Conservation (phyloP, 2,797 vertebrate genomes). For the Sylvia borin region DNA sequence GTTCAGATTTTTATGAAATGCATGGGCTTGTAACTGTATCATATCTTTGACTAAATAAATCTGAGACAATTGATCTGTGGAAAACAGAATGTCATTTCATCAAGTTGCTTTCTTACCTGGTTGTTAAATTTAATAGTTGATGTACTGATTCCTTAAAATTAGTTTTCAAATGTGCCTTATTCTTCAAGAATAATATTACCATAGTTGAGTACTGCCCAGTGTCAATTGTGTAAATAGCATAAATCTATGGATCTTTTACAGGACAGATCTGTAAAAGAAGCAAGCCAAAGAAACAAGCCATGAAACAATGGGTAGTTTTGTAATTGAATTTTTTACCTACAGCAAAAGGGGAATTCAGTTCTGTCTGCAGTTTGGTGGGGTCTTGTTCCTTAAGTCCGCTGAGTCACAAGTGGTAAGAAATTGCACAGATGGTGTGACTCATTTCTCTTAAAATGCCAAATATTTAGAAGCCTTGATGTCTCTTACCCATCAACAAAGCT, state of each 20-base stretch:
- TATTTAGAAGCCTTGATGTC: not conserved
- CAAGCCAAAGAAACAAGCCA: not conserved
- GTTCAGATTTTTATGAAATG: slow-evolving; percentile 24
- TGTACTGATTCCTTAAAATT: not conserved
- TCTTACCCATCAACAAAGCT: not conserved
- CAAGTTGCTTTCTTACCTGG: not conserved
- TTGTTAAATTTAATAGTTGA: not conserved
- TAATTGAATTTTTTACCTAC: not conserved
- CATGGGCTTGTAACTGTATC: slow-evolving; percentile 29
- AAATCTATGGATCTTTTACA: no score
- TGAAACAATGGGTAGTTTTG: not conserved
- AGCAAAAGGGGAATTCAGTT: not conserved
- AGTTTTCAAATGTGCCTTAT: not conserved
- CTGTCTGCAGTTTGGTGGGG: not conserved
- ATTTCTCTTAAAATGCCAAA: not conserved
- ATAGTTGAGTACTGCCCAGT: not conserved
- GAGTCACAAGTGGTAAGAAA: not conserved
- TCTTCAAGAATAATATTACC: not conserved
- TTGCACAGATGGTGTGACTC: rapidly evolving
- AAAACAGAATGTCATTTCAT: not conserved
- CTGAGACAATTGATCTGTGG: not conserved
- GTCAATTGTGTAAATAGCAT: not conserved
- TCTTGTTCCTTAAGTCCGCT: not conserved
- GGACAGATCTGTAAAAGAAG: not conserved
- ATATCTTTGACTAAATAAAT: slow-evolving; percentile 53